Evolutionary conservation across 2,113 vertebrate genomes (phyloP).

Genomic region (Gambusia holbrooki): DNA sequence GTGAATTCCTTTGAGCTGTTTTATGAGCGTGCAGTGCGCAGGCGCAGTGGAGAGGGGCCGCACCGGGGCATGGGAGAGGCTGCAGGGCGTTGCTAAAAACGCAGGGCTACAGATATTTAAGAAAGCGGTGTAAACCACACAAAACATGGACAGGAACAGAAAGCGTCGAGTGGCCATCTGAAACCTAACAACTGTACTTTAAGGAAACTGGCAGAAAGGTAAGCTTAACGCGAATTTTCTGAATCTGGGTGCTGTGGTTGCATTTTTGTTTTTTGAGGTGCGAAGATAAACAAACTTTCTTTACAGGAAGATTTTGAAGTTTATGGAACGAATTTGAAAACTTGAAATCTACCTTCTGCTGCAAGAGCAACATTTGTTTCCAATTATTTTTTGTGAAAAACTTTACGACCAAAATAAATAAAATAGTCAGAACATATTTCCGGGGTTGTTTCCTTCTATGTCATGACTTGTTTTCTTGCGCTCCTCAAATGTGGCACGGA

Average conservation of each 20-base stretch:
- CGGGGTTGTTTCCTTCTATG: background rate
- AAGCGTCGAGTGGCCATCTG: conserved; percentile 2
- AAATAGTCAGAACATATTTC: background rate
- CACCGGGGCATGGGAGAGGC: background rate
- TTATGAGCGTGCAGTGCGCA: conserved; percentile 41
- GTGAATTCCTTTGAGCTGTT: background rate
- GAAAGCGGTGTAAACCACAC: conserved; percentile 14
- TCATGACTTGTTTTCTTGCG: background rate
- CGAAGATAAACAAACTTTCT: background rate
- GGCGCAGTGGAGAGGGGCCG: conserved; percentile 4
- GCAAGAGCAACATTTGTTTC: background rate
- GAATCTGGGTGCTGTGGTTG: too few species aligned
- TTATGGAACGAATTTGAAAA: background rate
- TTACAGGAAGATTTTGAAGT: background rate
- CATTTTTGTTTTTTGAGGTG: too few species aligned
- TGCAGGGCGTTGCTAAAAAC: conserved; percentile 56
- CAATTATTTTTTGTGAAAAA: background rate
- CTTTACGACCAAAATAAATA: background rate
- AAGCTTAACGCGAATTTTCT: conserved; percentile 10
- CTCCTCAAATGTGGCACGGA: background rate
- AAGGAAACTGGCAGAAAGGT: conserved; percentile 29
- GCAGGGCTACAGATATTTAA: background rate
- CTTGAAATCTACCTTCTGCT: background rate
- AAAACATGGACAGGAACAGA: conserved; percentile 43
- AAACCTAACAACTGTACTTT: conserved; percentile 18